Evolutionary conservation across 2,797 vertebrate species (phyloP), one percentile per base, ranked within the genome.

Genomic region (Tolypeutes matacus): DNA sequence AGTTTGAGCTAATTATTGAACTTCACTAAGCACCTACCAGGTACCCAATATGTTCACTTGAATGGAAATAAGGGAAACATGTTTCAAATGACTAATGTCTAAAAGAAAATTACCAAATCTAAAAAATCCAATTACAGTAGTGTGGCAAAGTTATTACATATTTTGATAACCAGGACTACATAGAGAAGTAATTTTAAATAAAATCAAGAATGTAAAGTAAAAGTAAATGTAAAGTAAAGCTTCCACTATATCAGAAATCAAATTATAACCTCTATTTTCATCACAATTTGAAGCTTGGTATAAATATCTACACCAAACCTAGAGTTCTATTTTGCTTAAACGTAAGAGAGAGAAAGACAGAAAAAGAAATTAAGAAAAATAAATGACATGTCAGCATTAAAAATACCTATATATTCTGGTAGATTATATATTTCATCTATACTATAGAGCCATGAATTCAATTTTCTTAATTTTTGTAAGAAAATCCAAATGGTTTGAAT

Each of bases 391-490:
- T 72, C 36, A 67, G 12, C 27, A 73, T 49, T 80, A 39, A 80
- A 85, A n/a, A 17, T 46, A 89, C 23, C 10, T 82, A 81, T 18
- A 56, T 7, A 86, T 72, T 81, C 14, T 65, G 67, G 29, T 65
- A 87, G 7, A 89, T 81, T 9, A 39, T 39, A 39, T 27, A 65
- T 87, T 49, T 69, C 7, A 56, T 87, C 20, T n/a, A 18, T 88
- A 10, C 6, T 89, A 25, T n/a, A 67, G 3, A 86, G 39, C 4
- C 17, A 96, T 27, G 95, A 83, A 67, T 80, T 80, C 5, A 80
- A 70, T 83, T 93, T 83, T 70, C 5, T 65, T 14, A 78, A 87
- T 76, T 65, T 94, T 89, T 51, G 4, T 49, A 67, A 67, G 49
- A 90, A 12, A 77, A 90, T 78, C 3, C 3, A 89, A 78, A 31